Evolutionary conservation across 2,113 vertebrate genomes (phyloP), one percentile per base, ranked within the genome.

Genomic region (Pithys albifrons): DNA sequence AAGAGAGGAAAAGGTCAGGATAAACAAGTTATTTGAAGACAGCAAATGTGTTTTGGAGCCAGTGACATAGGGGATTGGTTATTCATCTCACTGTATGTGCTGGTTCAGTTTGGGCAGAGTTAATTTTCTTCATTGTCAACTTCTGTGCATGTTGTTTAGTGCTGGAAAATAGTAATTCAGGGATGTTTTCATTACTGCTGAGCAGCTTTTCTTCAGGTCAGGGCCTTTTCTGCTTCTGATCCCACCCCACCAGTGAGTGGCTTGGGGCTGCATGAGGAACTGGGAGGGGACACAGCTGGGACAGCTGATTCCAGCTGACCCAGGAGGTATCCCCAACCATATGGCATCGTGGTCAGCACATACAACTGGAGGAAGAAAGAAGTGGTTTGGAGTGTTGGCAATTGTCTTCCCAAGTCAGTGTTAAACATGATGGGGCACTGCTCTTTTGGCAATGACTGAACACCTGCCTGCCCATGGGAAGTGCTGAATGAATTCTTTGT

Each of bases 1-100:
- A 93, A 94, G 16, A 71, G 74, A 95, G 87, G 91, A 95, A 96
- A 66, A 88, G 54, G 43, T 73, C 52, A 35, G 52, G 54, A 89
- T 89, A 96, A 96, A 87, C 62, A 89, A 61, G 37, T 79, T 97
- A 51, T 54, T 74, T 49, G 14, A 82, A 83, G 70, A 73, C 52
- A 76, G 35, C 19, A 61, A 79, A 49, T 46, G 49, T 37, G 25
- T 54, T 88, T 70, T 79, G 39, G 29, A 95, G 78, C 37, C 46
- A 58, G 12, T 37, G 70, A 0, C 49, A 51, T 51, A 48, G 54
- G 74, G 25, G 37, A 28, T 28, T 91, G 49, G 28, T 35, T 69
- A 5, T 67, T 22, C 35, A 54, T 71, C 45, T n/a, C 14, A 9
- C 43, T 17, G 16, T 54, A 5, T 69, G n/a, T 18, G 4, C 49